These are phyloP conservation scores for Aptenodytes patagonicus DNA, from an alignment of 2,113 vertebrate genomes.

Conservation along the genomic window DNA sequence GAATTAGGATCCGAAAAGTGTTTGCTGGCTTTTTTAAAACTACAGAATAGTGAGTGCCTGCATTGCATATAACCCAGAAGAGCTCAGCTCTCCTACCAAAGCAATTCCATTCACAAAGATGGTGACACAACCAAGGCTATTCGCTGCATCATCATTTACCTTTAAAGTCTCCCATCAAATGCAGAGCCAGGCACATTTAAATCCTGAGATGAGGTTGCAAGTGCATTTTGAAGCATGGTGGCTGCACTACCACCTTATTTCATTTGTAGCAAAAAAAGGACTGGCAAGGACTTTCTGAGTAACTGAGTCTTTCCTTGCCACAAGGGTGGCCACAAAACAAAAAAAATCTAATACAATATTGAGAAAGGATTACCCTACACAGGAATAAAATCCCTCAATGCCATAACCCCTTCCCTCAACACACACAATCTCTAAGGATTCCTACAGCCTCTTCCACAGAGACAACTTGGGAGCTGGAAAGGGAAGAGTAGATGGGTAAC, in stretches of 20 bases:
- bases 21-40: neutral
- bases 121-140: neutral
- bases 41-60: neutral
- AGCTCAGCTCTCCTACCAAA: neutral
- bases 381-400: neutral
- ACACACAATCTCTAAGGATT: neutral
- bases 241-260: neutral
- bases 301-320: neutral
- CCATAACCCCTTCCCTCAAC: neutral
- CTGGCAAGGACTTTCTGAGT: neutral
- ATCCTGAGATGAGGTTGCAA: neutral
- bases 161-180: neutral
- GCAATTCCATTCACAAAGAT: neutral
- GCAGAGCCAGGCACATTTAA: neutral
- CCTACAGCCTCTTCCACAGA: neutral
- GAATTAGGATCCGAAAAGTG: neutral
- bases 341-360: neutral
- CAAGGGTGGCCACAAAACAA: rapidly evolving
- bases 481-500: neutral
- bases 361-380: neutral
- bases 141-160: neutral
- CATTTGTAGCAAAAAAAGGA: neutral
- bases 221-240: neutral
- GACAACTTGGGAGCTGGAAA: neutral
- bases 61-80: neutral